Evolutionary conservation across 2,888 invertebrate species (phyloP), one percentile per base, ranked within the genome.

Genomic region (Tenthredo distinguenda): DNA sequence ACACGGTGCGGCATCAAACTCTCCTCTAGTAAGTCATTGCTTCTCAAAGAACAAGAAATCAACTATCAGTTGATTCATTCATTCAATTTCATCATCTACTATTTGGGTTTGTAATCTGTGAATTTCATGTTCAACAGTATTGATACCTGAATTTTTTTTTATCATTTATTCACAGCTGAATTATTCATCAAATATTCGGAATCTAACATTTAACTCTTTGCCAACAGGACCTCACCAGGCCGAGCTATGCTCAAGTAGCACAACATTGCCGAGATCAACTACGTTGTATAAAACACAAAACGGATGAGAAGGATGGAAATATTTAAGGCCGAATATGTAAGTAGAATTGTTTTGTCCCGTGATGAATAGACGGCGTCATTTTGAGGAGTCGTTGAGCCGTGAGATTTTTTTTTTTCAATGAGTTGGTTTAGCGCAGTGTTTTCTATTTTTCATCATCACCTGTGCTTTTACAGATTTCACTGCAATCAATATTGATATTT

Each of bases 241-340:
- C 93, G 89, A 93, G 93, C 90, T 93, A 93, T 91, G 93, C 93
- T 90, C 93, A 93, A 93, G 93, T 93, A 92, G 93, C 93, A 89
- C 93, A 93, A 88, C 93, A 93, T 87, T 92, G 92, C 91, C 93
- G 93, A 86, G 93, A 93, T 55, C 55, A 55, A 89, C 89, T 91
- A 91, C 91, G 91, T 90, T 93, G 93, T 92, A 91, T 92, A 91
- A 93, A 93, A 91, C 93, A 93, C 90, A 93, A 92, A 92, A 90
- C 89, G 86, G 92, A 92, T 86, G 93, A 93, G 88, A 93, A 91
- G 88, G 92, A 93, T 89, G 92, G 92, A 90, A 92, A 91, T 89
- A 91, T 91, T 88, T 93, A 93, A 91, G 89, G 88, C 89, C 88
- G 87, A 89, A 89, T 89, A 90, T 90, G 91, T 90, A 89, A 91